A percentile compares a stretch with the other conserved stretches of the same genome.
Evolutionary conservation across 2,888 invertebrate species (phyloP).

Genomic region (Pterobdella sp.): DNA sequence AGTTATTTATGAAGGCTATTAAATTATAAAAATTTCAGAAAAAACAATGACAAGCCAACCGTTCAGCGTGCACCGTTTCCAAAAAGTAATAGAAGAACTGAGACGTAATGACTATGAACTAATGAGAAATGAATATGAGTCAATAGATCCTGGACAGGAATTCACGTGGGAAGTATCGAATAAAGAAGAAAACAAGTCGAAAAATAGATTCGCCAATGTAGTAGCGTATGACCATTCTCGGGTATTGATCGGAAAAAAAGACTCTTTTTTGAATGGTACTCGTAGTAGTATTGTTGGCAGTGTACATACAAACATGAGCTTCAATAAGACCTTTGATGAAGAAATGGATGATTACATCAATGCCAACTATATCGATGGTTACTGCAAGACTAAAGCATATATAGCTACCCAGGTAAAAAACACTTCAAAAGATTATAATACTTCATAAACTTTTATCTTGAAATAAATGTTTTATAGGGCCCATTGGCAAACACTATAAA

Average conservation of each 20-base stretch:
- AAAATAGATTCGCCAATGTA: slow-evolving; percentile 97
- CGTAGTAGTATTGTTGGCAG: slow-evolving; percentile 75
- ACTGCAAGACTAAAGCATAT: slow-evolving; percentile 93
- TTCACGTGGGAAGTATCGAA: slow-evolving; percentile 99
- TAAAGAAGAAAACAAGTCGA: slow-evolving; percentile 94
- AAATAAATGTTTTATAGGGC: slow-evolving; percentile 53
- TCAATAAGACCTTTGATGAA: slow-evolving; percentile 58
- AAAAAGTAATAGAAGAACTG: slow-evolving; percentile 19
- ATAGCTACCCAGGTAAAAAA: slow-evolving; percentile 74
- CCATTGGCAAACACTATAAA: slow-evolving; percentile 59
- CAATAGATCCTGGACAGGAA: slow-evolving; percentile 97
- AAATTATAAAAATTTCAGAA: not conserved
- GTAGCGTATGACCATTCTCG: slow-evolving; percentile 93
- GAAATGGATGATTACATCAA: slow-evolving; percentile 95
- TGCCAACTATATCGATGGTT: slow-evolving; percentile 98
- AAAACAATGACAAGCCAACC: slow-evolving; percentile 10
- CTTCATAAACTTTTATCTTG: not conserved
- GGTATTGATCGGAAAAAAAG: slow-evolving; percentile 19
- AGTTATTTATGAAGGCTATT: not conserved
- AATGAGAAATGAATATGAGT: slow-evolving; percentile 72
- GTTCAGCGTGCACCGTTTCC: not conserved
- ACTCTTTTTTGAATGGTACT: slow-evolving; percentile 50
- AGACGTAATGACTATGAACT: not conserved
- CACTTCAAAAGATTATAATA: not conserved
- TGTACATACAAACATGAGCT: slow-evolving; percentile 98